Conservation (phyloP, 1,140 invertebrate genomes). For the Berghia stephanieae region DNA sequence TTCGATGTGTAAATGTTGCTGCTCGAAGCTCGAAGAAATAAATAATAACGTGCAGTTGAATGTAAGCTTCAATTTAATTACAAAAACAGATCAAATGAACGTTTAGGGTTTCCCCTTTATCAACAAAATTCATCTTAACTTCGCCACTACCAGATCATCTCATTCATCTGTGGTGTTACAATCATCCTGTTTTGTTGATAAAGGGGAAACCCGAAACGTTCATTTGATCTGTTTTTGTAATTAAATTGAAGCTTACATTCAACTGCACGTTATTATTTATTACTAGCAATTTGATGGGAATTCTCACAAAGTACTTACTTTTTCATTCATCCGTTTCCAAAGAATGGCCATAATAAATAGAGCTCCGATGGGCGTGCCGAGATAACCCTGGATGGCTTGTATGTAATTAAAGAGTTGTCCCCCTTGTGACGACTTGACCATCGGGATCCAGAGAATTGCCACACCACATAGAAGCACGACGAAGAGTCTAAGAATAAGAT, state of each 20-base stretch:
- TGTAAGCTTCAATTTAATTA: no score
- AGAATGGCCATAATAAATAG: slow-evolving; percentile 70
- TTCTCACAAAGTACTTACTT: slow-evolving; percentile 53
- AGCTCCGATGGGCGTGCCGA: slow-evolving; percentile 72
- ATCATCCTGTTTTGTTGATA: background rate
- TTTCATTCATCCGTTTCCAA: slow-evolving; percentile 69
- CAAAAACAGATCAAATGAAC: no score
- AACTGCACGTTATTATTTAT: background rate
- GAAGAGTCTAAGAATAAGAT: slow-evolving; percentile 63
- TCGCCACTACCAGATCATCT: background rate
- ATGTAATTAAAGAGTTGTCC: slow-evolving; percentile 72
- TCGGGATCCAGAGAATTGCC: slow-evolving; percentile 71
- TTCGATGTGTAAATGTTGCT: no score
- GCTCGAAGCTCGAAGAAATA: no score
- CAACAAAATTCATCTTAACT: no score
- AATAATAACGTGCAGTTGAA: no score
- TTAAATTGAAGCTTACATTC: background rate
- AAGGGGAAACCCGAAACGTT: no score
- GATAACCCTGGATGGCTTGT: slow-evolving; percentile 70
- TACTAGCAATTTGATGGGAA: background rate
- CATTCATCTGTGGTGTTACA: background rate
- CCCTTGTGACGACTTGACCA: slow-evolving; percentile 70
- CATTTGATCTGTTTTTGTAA: no score
- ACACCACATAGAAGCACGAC: slow-evolving; percentile 69
- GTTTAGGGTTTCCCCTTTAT: no score